These are phyloP conservation scores for Saturnia japonica DNA, from an alignment of 2,888 invertebrate species.

Conservation along the genomic window DNA sequence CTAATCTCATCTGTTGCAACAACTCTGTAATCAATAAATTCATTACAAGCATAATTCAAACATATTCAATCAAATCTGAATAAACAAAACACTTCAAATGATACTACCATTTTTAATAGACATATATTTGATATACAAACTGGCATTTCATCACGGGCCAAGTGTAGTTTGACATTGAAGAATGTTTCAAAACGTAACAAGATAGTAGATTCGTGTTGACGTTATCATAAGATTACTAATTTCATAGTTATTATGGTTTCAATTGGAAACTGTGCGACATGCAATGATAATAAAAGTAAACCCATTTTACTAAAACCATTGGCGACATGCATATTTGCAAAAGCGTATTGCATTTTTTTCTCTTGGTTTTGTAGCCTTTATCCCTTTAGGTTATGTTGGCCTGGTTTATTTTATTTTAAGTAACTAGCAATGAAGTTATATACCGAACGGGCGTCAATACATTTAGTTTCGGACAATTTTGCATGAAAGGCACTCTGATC, in stretches of 20 bases:
- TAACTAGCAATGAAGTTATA: no score
- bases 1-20: background rate
- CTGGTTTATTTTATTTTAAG: no score
- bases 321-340: no score
- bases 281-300: no score
- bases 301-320: no score
- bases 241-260: background rate
- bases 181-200: background rate
- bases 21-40: background rate
- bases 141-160: background rate
- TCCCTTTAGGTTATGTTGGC: no score
- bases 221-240: background rate
- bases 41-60: background rate
- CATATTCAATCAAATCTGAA: background rate
- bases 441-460: no score
- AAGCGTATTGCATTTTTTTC: no score
- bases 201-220: background rate
- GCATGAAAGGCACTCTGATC: no score
- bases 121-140: background rate
- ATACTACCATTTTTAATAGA: background rate
- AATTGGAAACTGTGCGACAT: background rate
- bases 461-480: no score
- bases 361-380: no score
- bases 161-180: background rate
- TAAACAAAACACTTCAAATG: constrained; percentile 5